phyloP scores from a whole-genome alignment of 1,140 invertebrate genomes.

The Bathynomus jamesi region DNA sequence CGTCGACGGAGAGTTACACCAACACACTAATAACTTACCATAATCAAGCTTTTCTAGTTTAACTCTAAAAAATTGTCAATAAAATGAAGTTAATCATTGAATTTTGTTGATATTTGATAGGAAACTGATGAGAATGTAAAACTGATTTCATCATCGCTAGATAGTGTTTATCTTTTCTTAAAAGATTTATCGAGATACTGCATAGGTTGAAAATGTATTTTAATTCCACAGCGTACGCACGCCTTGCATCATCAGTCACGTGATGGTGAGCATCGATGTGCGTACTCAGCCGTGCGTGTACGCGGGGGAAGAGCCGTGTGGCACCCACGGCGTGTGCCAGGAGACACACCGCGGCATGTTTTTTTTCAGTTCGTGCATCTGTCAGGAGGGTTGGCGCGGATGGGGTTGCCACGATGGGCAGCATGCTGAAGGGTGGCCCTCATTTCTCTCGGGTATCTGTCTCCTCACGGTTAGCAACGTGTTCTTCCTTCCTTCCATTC shows the following conservation, averaged over 20 bases:
- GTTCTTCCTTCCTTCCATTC: constrained; percentile 68
- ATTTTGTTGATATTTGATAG: too few relatives aligned
- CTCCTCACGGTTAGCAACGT: constrained; percentile 78
- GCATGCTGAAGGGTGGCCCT: constrained; percentile 55
- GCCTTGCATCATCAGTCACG: constrained; percentile 21
- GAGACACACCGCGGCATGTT: constrained; percentile 49
- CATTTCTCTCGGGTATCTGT: constrained; percentile 59
- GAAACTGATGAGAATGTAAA: too few relatives aligned
- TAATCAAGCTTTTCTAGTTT: too few relatives aligned
- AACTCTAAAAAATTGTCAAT: too few relatives aligned
- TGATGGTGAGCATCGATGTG: constrained; percentile 38
- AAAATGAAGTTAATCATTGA: too few relatives aligned
- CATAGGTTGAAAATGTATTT: neutral
- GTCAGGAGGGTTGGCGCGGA: constrained; percentile 40
- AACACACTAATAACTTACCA: too few relatives aligned
- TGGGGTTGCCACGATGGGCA: constrained; percentile 76
- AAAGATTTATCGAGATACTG: too few relatives aligned
- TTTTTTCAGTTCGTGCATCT: constrained; percentile 62
- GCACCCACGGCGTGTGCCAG: constrained; percentile 46
- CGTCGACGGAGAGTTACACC: too few relatives aligned
- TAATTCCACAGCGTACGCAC: constrained; percentile 1
- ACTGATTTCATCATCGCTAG: too few relatives aligned
- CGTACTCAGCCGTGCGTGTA: constrained; percentile 52
- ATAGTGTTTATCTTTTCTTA: too few relatives aligned
- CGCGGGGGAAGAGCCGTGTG: constrained; percentile 43